A percentile compares a stretch with the other conserved stretches of the same genome.
phyloP scores from a whole-genome alignment of 2,797 vertebrate species.

The Silurus aristotelis region DNA sequence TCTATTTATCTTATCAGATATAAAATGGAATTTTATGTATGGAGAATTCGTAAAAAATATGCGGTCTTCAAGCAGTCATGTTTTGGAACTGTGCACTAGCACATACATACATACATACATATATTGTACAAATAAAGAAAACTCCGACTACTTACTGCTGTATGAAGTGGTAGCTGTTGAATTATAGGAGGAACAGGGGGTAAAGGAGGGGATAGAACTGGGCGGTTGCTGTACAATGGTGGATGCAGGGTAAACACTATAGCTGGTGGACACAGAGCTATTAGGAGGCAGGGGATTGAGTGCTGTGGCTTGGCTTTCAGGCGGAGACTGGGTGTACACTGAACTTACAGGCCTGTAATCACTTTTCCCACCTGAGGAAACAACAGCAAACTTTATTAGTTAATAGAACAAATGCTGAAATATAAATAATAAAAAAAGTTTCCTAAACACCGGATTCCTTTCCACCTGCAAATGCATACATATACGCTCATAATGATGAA shows the following conservation, averaged over 20 bases:
- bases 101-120: too few species aligned
- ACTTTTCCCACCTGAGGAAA: constrained; percentile 69
- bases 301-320: constrained; percentile 73
- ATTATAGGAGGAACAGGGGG: constrained; percentile 72
- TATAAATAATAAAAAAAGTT: background rate
- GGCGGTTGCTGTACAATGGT: constrained; percentile 72
- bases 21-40: background rate
- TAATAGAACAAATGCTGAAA: background rate
- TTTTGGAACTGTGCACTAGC: background rate
- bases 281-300: constrained; percentile 70
- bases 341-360: constrained; percentile 70
- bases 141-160: constrained; percentile 65
- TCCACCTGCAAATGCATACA: background rate
- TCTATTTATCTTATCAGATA: too few species aligned
- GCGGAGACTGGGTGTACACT: constrained; percentile 74
- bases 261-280: constrained; percentile 71
- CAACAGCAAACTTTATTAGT: background rate
- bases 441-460: background rate
- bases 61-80: background rate
- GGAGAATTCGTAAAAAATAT: background rate
- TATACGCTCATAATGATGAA: background rate
- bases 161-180: constrained; percentile 71
- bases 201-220: constrained; percentile 74
- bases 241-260: constrained; percentile 72
- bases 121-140: background rate